Evolutionary conservation across 2,113 vertebrate genomes (phyloP).

Genomic region (Zosterops pallidus): DNA sequence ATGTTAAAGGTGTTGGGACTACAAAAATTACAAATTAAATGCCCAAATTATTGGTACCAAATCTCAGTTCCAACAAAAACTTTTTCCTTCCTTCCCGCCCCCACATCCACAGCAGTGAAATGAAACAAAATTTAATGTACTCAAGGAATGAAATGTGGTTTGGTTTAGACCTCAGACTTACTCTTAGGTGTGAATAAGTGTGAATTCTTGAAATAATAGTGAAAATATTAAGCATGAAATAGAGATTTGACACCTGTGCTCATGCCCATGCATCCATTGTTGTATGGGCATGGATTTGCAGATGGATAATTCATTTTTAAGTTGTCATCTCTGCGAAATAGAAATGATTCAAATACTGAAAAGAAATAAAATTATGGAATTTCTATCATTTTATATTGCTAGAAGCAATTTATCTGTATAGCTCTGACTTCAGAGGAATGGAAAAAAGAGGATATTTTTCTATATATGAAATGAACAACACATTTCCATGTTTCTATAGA

Average conservation of each 20-base stretch:
- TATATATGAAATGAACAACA: too few relatives aligned
- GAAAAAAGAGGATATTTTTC: neutral
- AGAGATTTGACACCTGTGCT: fast-evolving
- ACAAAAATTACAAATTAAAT: neutral
- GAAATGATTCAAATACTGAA: neutral
- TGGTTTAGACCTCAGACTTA: neutral
- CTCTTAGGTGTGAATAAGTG: neutral
- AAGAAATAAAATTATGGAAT: fast-evolving
- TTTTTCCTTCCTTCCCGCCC: neutral
- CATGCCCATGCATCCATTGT: fast-evolving
- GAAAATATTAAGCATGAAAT: neutral
- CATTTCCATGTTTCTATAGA: fast-evolving
- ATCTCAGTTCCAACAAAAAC: neutral
- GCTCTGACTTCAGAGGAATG: neutral
- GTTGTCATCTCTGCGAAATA: neutral
- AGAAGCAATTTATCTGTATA: neutral
- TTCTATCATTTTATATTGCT: neutral
- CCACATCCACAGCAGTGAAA: fast-evolving
- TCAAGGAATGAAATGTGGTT: neutral
- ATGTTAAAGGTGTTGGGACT: neutral
- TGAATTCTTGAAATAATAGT: neutral
- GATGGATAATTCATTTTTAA: neutral
- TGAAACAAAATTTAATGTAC: neutral
- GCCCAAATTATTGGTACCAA: neutral
- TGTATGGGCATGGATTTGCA: neutral